A percentile compares a stretch with the other conserved stretches of the same genome.
Conservation (phyloP, 2,888 invertebrate genomes). For the Andrena bicolor region DNA sequence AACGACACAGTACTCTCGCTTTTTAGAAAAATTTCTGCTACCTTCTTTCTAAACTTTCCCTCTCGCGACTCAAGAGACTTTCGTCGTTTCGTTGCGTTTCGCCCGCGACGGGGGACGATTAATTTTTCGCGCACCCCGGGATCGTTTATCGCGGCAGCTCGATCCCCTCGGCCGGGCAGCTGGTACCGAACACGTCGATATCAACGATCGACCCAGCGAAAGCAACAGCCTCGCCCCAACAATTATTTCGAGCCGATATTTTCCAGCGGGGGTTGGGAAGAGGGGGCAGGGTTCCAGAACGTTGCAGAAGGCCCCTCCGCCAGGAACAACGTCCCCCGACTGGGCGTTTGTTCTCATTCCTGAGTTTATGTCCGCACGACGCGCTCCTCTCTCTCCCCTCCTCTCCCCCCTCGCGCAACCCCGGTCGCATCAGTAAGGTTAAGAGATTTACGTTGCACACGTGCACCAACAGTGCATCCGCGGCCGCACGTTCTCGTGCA, state of each 20-base stretch:
- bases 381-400: constrained; percentile 17
- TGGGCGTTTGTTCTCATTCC: constrained; percentile 66
- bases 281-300: constrained; percentile 10
- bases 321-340: constrained; percentile 59
- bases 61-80: too few relatives aligned
- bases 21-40: too few relatives aligned
- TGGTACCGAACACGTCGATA: background rate
- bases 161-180: too few relatives aligned
- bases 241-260: constrained; percentile 33
- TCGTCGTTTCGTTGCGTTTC: too few relatives aligned
- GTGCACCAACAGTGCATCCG: constrained; percentile 73
- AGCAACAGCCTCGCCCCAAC: background rate
- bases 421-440: constrained; percentile 67
- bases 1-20: too few relatives aligned
- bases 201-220: background rate
- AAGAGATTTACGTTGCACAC: constrained; percentile 80
- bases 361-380: constrained; percentile 56
- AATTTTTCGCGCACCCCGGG: too few relatives aligned
- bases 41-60: too few relatives aligned
- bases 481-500: constrained; percentile 68
- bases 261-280: background rate
- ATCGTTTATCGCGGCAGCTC: too few relatives aligned
- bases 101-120: too few relatives aligned
- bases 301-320: constrained; percentile 42
- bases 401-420: constrained; percentile 25